Conservation (phyloP, 2,797 vertebrate species). For the Mormyrus proboscirostris region DNA sequence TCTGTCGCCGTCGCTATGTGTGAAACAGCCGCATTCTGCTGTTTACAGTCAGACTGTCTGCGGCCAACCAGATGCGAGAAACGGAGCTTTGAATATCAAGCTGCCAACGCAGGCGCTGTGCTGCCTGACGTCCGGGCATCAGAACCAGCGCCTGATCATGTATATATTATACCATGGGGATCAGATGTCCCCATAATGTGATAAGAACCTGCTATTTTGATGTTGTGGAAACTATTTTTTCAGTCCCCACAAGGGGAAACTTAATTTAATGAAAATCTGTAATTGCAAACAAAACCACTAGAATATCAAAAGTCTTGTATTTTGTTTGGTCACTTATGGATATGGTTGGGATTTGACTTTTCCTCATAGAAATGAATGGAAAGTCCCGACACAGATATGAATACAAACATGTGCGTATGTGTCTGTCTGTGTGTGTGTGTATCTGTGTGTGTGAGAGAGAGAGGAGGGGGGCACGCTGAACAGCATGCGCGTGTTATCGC, state of each 20-base stretch:
- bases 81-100: not conserved
- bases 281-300: not conserved
- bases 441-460: not conserved
- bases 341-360: not conserved
- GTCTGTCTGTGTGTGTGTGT: not conserved
- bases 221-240: not conserved
- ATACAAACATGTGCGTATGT: not conserved
- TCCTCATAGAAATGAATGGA: not conserved
- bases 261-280: not conserved
- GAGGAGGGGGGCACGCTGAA: conserved; percentile 22
- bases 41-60: not conserved
- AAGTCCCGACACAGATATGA: not conserved
- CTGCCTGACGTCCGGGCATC: not conserved
- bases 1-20: not conserved
- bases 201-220: not conserved
- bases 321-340: not conserved
- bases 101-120: not conserved
- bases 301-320: not conserved
- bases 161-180: not conserved
- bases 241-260: not conserved
- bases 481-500: not conserved
- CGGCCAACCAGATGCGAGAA: not conserved
- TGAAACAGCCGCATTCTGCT: not conserved
- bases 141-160: not conserved
- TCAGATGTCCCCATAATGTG: not conserved